Evolutionary conservation across 1,140 invertebrate genomes (phyloP).

Genomic region (Holotrichia oblita): DNA sequence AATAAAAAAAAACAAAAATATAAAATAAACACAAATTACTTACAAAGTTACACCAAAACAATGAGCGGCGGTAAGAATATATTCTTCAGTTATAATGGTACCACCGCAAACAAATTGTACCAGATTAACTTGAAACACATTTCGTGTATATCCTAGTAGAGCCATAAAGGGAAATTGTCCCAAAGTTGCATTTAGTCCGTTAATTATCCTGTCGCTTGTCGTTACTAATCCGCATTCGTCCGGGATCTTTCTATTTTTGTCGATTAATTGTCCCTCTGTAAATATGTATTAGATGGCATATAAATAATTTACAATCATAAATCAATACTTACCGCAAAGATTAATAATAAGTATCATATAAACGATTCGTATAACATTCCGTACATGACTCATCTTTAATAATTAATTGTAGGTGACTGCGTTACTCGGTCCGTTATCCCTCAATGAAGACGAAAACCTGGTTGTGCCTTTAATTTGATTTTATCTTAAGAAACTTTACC

Average conservation of each 20-base stretch:
- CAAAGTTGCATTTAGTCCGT: slow-evolving; percentile 59
- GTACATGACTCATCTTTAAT: no score
- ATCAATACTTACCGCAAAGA: no score
- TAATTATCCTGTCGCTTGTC: slow-evolving; percentile 59
- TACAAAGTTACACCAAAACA: slow-evolving; percentile 51
- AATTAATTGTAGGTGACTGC: no score
- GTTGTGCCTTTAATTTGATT: no score
- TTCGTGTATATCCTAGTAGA: slow-evolving; percentile 60
- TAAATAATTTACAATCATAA: no score
- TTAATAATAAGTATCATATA: no score
- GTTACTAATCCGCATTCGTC: slow-evolving; percentile 48
- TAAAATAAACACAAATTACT: slow-evolving; percentile 23
- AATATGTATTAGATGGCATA: no score
- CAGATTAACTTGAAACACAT: background rate
- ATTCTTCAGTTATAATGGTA: slow-evolving; percentile 65
- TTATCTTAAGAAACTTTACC: no score
- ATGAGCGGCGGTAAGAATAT: slow-evolving; percentile 67
- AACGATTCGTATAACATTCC: no score
- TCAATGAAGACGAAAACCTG: no score
- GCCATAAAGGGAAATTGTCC: slow-evolving; percentile 64
- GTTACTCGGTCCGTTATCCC: no score
- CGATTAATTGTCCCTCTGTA: background rate
- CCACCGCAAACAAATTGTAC: slow-evolving; percentile 66
- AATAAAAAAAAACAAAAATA: background rate
- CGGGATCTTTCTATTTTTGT: slow-evolving; percentile 40